Evolutionary conservation across 2,888 invertebrate genomes (phyloP).

Genomic region (Polydrusus tereticollis): DNA sequence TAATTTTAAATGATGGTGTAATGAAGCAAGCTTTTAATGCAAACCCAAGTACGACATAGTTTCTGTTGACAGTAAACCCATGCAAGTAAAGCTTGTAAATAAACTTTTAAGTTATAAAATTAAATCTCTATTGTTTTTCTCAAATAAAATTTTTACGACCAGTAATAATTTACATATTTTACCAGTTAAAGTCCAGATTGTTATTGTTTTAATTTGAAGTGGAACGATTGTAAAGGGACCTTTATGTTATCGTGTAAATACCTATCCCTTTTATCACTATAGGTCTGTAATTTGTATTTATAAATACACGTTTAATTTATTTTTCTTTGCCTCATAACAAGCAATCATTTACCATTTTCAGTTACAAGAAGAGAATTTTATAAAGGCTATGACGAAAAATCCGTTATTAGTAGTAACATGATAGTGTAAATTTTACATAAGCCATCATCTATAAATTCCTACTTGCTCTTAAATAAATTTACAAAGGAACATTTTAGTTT

Average conservation of each 20-base stretch:
- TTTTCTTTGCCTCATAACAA: slow-evolving; percentile 56
- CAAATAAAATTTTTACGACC: slow-evolving; percentile 8
- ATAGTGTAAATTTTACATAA: slow-evolving; percentile 59
- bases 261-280: slow-evolving; percentile 54
- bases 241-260: slow-evolving; percentile 57
- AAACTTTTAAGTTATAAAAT: background rate
- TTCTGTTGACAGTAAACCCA: too few species aligned
- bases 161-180: slow-evolving; percentile 31
- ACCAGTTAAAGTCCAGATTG: slow-evolving; percentile 34
- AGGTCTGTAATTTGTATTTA: slow-evolving; percentile 57
- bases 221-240: slow-evolving; percentile 51
- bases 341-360: slow-evolving; percentile 55
- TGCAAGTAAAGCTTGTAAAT: too few species aligned
- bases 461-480: slow-evolving; percentile 61
- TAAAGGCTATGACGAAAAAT: slow-evolving; percentile 53
- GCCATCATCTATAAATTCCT: slow-evolving; percentile 59
- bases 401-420: slow-evolving; percentile 54
- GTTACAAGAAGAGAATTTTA: slow-evolving; percentile 53
- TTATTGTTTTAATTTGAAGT: slow-evolving; percentile 33
- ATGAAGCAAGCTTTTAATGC: too few species aligned
- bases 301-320: slow-evolving; percentile 57
- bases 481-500: slow-evolving; percentile 38
- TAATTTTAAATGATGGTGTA: too few species aligned
- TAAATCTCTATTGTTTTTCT: background rate
- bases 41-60: too few species aligned